Base-by-base conservation (phyloP, 2,113 vertebrate genomes). In the Corydoras maculifer region DNA sequence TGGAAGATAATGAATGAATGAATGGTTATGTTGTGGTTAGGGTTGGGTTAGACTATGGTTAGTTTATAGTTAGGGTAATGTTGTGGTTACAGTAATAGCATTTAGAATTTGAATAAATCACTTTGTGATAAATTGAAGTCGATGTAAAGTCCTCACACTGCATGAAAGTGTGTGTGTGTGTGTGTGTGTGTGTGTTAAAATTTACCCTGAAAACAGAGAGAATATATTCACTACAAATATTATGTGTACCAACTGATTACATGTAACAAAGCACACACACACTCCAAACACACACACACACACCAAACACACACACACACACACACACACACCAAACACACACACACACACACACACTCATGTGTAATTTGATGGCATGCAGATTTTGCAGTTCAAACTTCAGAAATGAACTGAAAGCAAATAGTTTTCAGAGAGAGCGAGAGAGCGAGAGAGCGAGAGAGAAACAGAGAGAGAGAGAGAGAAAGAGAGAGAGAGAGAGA, bases 151-250 rank as follows among this genome's bases (percentile, higher is more conserved):
- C 35, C 35, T 43, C 35, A 25, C 18, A 25, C 18, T 25, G 18
- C 35, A 43, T 43, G 35, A 43, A 43, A 31, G 9, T 62, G 68
- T 65, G 68, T 69, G 54, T 53, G 32, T 64, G 50, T 50, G 68
- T 50, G 58, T 61, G 68, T 51, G 68, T 51, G 48, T 55, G 30
- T 32, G 53, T 30, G 75, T 62, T 31, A 75, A 74, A 84, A 82
- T 84, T 83, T 84, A 9, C 73, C 70, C 76, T 74, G 77, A 68
- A 86, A 86, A 88, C 77, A 84, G 73, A 60, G 75, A 73, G 12
- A 49, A 51, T 13, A 29, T 83, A 76, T 86, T 86, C 80, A 88
- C 82, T 80, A 70, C 80, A 84, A 86, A 85, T 84, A 85, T 64
- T 55, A 55, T 51, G 15, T 60, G 50, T 50, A 74, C 30, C 8